Evolutionary conservation across 1,140 invertebrate species (phyloP), one percentile per base, ranked within the genome.

Genomic region (Euschistus heros): DNA sequence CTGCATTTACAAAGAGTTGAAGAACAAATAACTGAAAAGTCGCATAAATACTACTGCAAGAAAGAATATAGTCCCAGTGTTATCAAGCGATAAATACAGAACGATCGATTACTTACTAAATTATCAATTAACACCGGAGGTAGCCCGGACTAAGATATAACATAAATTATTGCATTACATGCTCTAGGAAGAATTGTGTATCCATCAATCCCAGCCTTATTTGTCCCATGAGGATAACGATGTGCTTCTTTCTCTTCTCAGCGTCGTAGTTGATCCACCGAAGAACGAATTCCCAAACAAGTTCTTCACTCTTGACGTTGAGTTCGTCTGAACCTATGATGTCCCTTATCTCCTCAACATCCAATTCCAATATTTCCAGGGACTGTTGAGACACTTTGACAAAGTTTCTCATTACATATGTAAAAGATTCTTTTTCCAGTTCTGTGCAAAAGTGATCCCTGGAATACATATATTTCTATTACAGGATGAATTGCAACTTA

Each of bases 151-250:
- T n/a, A n/a, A n/a, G n/a, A n/a, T n/a, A n/a, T n/a, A n/a, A 46
- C 10, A n/a, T 13, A 10, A 10, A n/a, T n/a, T n/a, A n/a, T n/a
- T n/a, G 52, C 7, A 18, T 72, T 50, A 85, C 82, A 66, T 82
- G 80, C 70, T 87, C 84, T 24, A 87, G 74, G 71, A 89, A 87
- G 71, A 83, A 88, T 65, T 91, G 84, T 0, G 89, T 91, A 63
- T 92, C 87, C 70, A 96, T 78, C 0, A 95, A 77, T 6, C 92
- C 92, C 2, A 94, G 79, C 20, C 92, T 80, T 67, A 92, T 86
- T 63, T 86, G 86, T 46, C 82, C 82, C 81, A 96, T 86, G 0
- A 96, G 75, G 33, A 83, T 79, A 0, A 86, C 82, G 7, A 91
- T 85, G 68, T 86, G 75, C 27, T 77, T 71, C 72, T 82, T 84